Percentiles rank a stretch among this genome's conserved stretches.
phyloP scores from a whole-genome alignment of 2,797 vertebrate genomes.

The Sciaenops ocellatus region DNA sequence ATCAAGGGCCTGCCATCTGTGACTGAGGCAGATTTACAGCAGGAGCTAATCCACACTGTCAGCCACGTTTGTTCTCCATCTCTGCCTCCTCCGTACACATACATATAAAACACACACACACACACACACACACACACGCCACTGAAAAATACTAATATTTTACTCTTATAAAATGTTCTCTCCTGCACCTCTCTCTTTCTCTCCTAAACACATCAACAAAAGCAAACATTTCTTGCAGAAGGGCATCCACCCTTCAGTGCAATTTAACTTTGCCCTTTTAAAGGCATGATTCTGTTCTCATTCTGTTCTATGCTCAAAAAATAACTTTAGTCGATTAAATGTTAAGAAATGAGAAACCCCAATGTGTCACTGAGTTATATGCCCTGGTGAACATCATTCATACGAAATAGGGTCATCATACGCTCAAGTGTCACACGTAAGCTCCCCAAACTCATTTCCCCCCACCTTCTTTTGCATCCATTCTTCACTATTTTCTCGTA shows the following conservation, averaged over 20 bases:
- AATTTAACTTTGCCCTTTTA: slow-evolving; percentile 76
- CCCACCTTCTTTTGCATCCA: slow-evolving; percentile 19
- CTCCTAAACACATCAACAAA: slow-evolving; percentile 25
- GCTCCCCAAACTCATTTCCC: slow-evolving; percentile 44
- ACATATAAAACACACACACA: slow-evolving; percentile 41
- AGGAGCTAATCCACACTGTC: slow-evolving; percentile 86
- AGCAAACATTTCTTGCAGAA: slow-evolving; percentile 44
- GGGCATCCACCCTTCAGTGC: slow-evolving; percentile 49
- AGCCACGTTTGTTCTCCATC: slow-evolving; percentile 79
- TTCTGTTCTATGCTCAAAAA: slow-evolving; percentile 78
- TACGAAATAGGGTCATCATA: slow-evolving; percentile 79
- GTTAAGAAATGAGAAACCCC: slow-evolving; percentile 84
- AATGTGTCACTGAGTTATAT: slow-evolving; percentile 84
- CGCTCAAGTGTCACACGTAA: slow-evolving; percentile 68
- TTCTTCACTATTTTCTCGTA: slow-evolving; percentile 5
- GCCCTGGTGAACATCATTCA: slow-evolving; percentile 83
- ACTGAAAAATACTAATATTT: slow-evolving; percentile 60
- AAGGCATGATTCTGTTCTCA: slow-evolving; percentile 68
- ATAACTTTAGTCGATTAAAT: slow-evolving; percentile 81
- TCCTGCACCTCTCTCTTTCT: slow-evolving; percentile 7
- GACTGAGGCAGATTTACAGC: slow-evolving; percentile 85
- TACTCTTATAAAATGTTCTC: slow-evolving; percentile 42
- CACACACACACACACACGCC: neutral
- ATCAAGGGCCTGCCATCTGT: slow-evolving; percentile 87
- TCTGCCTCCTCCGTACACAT: slow-evolving; percentile 67